Percentiles rank a stretch among this genome's conserved stretches.
These are phyloP conservation scores for Prionace glauca DNA, from an alignment of 2,797 vertebrate species.

Conservation along the genomic window DNA sequence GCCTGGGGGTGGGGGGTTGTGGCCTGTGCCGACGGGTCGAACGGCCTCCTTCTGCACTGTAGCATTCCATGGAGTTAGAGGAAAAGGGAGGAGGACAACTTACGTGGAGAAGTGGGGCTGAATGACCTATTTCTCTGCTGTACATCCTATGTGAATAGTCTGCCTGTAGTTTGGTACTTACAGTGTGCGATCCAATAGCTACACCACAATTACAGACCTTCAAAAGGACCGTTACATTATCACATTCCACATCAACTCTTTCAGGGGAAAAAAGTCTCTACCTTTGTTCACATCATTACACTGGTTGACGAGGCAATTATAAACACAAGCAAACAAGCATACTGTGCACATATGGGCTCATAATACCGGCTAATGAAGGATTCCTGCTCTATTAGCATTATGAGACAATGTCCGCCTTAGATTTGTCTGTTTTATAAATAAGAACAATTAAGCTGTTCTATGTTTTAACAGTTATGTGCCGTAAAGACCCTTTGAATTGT, in stretches of 20 bases:
- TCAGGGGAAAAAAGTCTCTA: background rate
- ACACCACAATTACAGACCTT: background rate
- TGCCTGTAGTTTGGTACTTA: too few relatives aligned
- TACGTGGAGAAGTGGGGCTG: background rate
- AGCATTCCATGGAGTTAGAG: background rate
- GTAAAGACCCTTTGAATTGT: background rate
- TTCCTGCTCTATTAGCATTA: conserved; percentile 9
- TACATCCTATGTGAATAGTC: background rate
- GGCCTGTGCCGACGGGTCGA: too few relatives aligned
- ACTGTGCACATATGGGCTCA: conserved; percentile 36
- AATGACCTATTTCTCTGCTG: background rate
- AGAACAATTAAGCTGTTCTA: conserved; percentile 9
- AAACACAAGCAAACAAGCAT: conserved; percentile 23
- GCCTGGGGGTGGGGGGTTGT: too few relatives aligned
- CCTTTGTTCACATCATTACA: conserved; percentile 32
- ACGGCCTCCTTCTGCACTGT: background rate
- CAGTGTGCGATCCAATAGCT: background rate
- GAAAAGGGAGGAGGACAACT: background rate
- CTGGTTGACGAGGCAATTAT: conserved; percentile 31
- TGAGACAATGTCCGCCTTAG: background rate
- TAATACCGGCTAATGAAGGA: conserved; percentile 24
- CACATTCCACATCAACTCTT: background rate
- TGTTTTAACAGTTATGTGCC: background rate
- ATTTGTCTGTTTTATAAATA: conserved; percentile 28
- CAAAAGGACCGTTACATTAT: background rate